Evolutionary conservation across 2,888 invertebrate genomes (phyloP).

Genomic region (Drosophila prostipennis): DNA sequence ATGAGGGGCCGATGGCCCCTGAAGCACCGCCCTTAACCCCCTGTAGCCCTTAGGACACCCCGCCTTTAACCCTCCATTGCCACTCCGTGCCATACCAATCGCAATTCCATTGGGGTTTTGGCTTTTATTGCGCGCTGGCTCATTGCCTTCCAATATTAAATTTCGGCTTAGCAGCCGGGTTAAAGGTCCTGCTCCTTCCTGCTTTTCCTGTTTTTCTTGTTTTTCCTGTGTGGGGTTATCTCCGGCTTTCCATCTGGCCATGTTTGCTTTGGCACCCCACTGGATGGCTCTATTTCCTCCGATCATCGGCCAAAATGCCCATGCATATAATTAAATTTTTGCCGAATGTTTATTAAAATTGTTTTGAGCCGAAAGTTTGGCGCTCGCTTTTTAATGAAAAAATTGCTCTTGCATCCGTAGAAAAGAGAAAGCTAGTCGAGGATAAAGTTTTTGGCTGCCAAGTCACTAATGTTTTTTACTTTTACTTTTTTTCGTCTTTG

Average conservation of each 20-base stretch:
- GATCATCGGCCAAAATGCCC: slow-evolving; percentile 62
- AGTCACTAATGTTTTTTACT: slow-evolving; percentile 55
- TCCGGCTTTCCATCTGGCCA: slow-evolving; percentile 67
- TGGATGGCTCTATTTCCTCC: slow-evolving; percentile 71
- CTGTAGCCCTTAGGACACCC: neutral
- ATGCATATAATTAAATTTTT: slow-evolving; percentile 78
- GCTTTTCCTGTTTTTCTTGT: neutral
- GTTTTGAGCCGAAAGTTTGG: slow-evolving; percentile 70
- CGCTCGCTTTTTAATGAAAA: slow-evolving; percentile 52
- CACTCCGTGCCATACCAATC: slow-evolving; percentile 22
- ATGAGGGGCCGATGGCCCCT: slow-evolving; percentile 45
- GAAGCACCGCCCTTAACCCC: neutral
- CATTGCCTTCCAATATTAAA: slow-evolving; percentile 80
- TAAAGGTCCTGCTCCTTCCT: slow-evolving; percentile 53
- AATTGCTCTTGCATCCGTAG: slow-evolving; percentile 42
- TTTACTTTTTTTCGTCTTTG: slow-evolving; percentile 15
- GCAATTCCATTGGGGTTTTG: slow-evolving; percentile 53
- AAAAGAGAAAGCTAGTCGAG: slow-evolving; percentile 53
- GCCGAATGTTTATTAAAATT: slow-evolving; percentile 69
- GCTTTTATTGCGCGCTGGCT: slow-evolving; percentile 74
- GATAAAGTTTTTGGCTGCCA: slow-evolving; percentile 63
- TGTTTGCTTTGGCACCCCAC: slow-evolving; percentile 68
- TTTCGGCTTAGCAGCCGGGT: slow-evolving; percentile 69
- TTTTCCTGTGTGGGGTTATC: slow-evolving; percentile 48
- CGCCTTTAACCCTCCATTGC: neutral